Base-by-base conservation (phyloP, 2,113 vertebrate genomes). In the Proterorhinus semilunaris region DNA sequence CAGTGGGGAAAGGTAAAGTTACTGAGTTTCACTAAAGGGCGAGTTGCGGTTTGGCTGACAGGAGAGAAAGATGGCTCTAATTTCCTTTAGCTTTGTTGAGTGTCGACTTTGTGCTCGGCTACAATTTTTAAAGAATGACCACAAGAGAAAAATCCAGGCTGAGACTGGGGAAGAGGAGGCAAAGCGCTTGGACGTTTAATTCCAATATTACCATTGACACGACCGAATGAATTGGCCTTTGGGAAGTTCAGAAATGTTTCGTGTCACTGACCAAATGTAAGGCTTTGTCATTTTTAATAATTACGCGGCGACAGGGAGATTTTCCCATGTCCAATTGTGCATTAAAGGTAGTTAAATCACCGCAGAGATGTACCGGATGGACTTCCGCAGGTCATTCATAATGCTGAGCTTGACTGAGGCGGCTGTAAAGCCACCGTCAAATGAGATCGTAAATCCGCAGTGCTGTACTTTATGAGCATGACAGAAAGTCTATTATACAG, bases 401-500 rank as follows among this genome's bases (percentile, higher is more conserved):
- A 90, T 72, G 76, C 62, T 8, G 61, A 85, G 83, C 83, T 87
- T 48, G 71, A 71, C 84, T 84, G 78, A 44, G 48, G 69, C 70
- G 73, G 77, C 87, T 79, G 70, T 83, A 82, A 84, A 86, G 85
- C 80, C 75, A 7, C 54, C 69, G 75, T 83, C 90, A 91, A 92
- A 93, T 89, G 82, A 90, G 86, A 83, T 91, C 86, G 83, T 93
- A 93, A 93, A 93, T 92, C 90, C 83, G 65, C 66, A 62, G 82
- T 74, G 88, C 78, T 59, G 70, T 80, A 82, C 82, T 92, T 90
- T 86, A 91, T 68, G 87, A 85, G 86, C 83, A 77, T 86, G 90
- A 88, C 86, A 67, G 86, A 82, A 91, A 91, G 91, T 91, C 89
- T 89, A 92, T 92, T 91, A 91, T 79, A 90, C n/a, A n/a, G n/a